Conservation (phyloP, 2,113 vertebrate species). For the Thamnophis sirtalis region DNA sequence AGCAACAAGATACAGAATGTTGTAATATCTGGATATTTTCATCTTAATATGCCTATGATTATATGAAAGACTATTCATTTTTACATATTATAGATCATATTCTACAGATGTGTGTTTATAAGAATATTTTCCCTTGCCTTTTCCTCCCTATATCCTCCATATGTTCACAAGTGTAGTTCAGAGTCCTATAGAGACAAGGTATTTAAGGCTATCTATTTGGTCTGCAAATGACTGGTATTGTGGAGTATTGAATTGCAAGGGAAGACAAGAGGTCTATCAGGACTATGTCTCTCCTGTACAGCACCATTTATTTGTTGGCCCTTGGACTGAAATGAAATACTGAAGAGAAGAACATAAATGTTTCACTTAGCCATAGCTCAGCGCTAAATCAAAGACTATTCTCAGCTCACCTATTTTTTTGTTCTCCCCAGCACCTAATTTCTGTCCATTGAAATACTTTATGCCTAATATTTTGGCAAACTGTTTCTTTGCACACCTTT, state of each 20-base stretch:
- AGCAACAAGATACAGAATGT: background rate
- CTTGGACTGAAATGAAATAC: background rate
- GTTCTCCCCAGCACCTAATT: background rate
- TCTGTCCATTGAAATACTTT: background rate
- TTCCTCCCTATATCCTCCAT: background rate
- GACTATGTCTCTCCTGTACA: background rate
- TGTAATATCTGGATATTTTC: background rate
- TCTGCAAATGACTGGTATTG: background rate
- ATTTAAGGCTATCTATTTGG: background rate
- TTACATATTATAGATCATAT: background rate
- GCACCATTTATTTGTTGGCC: background rate
- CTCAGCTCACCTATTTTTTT: background rate
- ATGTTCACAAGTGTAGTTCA: background rate
- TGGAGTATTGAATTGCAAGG: background rate
- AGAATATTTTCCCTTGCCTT: background rate
- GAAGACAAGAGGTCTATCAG: background rate
- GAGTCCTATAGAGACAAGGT: background rate
- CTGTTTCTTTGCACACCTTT: background rate
- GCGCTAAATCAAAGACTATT: background rate
- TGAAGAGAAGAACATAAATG: background rate
- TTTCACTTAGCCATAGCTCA: background rate
- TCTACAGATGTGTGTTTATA: background rate
- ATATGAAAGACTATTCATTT: background rate
- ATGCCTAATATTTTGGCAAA: background rate
- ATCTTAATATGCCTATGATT: background rate